phyloP scores from a whole-genome alignment of 2,113 vertebrate species.

The Petrocephalus zakoni region DNA sequence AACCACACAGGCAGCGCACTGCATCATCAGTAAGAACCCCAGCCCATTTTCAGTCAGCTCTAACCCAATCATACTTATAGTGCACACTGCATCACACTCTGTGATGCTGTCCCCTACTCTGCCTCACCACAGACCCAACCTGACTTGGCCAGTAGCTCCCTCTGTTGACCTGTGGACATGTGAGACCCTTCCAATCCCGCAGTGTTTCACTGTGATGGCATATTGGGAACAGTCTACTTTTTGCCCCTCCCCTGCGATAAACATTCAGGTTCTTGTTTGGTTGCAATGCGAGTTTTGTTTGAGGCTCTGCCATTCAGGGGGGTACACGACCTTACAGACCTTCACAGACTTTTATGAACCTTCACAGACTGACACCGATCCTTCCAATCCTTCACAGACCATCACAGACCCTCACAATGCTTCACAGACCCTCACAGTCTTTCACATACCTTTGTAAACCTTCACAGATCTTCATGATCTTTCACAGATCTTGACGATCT shows the following conservation, averaged over 20 bases:
- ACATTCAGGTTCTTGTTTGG: background rate
- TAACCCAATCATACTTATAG: slow-evolving; percentile 48
- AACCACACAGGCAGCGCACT: slow-evolving; percentile 17
- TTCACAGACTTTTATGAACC: background rate
- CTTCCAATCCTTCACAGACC: background rate
- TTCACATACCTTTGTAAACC: background rate
- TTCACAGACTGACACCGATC: background rate
- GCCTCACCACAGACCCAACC: background rate
- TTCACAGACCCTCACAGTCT: background rate
- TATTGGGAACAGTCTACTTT: background rate
- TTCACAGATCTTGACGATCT: background rate
- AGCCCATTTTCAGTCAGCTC: slow-evolving; percentile 51
- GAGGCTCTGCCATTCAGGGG: background rate
- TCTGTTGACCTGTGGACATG: background rate
- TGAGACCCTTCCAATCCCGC: background rate
- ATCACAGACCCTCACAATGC: background rate
- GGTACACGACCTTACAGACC: background rate
- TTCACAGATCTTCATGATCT: background rate
- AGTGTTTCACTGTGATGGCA: background rate
- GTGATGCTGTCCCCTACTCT: slow-evolving; percentile 29
- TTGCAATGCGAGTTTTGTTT: background rate
- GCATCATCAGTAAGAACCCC: slow-evolving; percentile 38
- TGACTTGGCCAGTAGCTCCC: background rate
- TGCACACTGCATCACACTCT: slow-evolving; percentile 66
- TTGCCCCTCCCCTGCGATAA: background rate